Percentiles rank a stretch among this genome's conserved stretches.
Conservation (phyloP, 2,113 vertebrate genomes). For the Ctenodactylus gundi region DNA sequence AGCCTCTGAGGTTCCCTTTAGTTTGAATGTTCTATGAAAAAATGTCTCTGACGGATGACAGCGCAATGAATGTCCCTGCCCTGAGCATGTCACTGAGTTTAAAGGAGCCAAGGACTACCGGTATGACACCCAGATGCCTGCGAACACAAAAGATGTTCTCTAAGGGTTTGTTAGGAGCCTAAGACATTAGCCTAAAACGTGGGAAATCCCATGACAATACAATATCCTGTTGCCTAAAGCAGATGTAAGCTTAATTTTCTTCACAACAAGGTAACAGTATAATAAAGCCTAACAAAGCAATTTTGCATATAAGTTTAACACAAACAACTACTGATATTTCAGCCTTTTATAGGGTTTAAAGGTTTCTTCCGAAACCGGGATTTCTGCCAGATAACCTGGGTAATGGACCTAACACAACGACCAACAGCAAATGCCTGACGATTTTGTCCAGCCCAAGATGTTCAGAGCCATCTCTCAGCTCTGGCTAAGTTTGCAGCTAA, state of each 20-base stretch:
- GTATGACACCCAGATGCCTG: conserved; percentile 1
- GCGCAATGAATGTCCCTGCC: not conserved
- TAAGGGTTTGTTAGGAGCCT: conserved; percentile 21
- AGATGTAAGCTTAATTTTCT: conserved; percentile 69
- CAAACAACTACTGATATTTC: conserved; percentile 11
- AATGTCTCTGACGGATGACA: conserved; percentile 21
- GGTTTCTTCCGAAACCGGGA: not conserved
- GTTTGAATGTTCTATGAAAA: conserved; percentile 39
- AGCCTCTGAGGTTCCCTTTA: not conserved
- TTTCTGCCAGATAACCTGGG: conserved; percentile 34
- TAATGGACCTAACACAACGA: not conserved
- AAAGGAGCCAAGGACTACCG: conserved; percentile 28
- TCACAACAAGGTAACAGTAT: conserved; percentile 56
- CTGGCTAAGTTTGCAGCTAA: not conserved
- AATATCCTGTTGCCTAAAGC: conserved; percentile 45
- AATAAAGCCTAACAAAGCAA: conserved; percentile 51
- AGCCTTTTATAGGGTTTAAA: conserved; percentile 35
- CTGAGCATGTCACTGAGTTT: not conserved
- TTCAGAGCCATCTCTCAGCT: not conserved
- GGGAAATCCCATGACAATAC: conserved; percentile 31
- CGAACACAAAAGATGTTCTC: conserved; percentile 36
- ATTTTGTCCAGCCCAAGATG: not conserved
- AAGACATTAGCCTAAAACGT: conserved; percentile 13
- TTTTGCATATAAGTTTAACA: conserved; percentile 48
- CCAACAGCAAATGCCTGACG: not conserved